Conservation (phyloP, 2,113 vertebrate genomes). For the Scolopax mira region DNA sequence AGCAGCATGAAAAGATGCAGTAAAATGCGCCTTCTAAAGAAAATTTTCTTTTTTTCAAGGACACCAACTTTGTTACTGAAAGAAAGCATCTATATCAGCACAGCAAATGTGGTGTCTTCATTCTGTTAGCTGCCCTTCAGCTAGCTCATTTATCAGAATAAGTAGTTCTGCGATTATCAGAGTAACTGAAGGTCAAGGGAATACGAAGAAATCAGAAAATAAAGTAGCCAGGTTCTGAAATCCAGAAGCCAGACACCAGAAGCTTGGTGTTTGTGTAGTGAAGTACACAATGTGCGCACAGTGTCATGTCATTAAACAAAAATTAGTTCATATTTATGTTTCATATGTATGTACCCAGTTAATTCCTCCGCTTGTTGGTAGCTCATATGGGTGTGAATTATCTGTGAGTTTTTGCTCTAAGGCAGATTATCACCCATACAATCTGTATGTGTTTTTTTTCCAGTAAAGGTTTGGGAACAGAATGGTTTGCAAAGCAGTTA, state of each 20-base stretch:
- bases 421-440: not conserved
- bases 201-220: not conserved
- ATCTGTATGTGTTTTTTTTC: not conserved
- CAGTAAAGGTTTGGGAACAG: not conserved
- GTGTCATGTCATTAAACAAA: not conserved
- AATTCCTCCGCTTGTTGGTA: not conserved
- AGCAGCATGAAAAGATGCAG: not conserved
- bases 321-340: not conserved
- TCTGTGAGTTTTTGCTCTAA: not conserved
- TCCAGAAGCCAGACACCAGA: not conserved
- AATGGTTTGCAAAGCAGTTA: not conserved
- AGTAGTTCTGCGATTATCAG: not conserved
- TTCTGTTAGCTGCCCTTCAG: not conserved
- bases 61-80: not conserved
- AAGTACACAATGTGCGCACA: not conserved
- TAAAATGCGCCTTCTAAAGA: not conserved
- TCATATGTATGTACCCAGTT: accelerated
- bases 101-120: not conserved
- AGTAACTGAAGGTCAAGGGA: not conserved
- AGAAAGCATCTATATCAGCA: not conserved
- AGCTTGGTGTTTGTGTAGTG: not conserved
- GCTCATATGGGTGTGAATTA: not conserved
- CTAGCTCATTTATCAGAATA: not conserved
- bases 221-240: not conserved
- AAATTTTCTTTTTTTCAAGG: not conserved